Base-by-base conservation (phyloP, 2,888 invertebrate genomes). In the Gymnocheta viridis region DNA sequence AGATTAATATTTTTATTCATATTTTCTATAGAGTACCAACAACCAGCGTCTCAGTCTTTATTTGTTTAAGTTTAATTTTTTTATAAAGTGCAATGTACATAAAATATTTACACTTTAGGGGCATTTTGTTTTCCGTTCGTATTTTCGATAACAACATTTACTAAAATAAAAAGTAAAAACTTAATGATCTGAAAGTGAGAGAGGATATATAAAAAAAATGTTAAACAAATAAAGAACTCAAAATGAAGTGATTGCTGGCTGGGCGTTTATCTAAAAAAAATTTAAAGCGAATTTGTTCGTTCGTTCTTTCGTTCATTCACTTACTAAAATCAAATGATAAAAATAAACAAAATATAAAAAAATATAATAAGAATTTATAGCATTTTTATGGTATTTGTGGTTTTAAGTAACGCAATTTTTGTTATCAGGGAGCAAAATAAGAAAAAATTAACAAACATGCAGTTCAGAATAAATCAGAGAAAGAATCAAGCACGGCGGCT, bases 81-180 rank as follows among this genome's bases (percentile, higher is more conserved):
- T 17, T 5, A 49, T 58, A 60, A 60, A 77, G 67, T 67, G 67
- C 58, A 58, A 14, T 67, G 73, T 49, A 70, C 35, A 79, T 19
- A 78, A 78, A 85, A 82, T 85, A 85, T 85, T 85, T 82, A 64
- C 81, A 73, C 81, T 80, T 82, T 81, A 51, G 69, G 58, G 64
- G 60, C 56, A 79, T 69, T 69, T 83, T 79, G 41, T 80, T 62
- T 60, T 73, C 58, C 67, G 67, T 82, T 70, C 22, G 51, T 66
- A 62, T 60, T 78, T 69, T 73, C 54, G 85, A 85, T 82, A 81
- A 82, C 78, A 78, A 74, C 32, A 66, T 85, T 70, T 79, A 32
- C 78, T 66, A 32, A 85, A 76, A 74, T 73, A 77, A 82, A 83
- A 85, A 76, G 78, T 74, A 82, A 82, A 72, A 82, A 78, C 44